phyloP scores from a whole-genome alignment of 2,888 invertebrate genomes.

The Bhutanitis thaidina region DNA sequence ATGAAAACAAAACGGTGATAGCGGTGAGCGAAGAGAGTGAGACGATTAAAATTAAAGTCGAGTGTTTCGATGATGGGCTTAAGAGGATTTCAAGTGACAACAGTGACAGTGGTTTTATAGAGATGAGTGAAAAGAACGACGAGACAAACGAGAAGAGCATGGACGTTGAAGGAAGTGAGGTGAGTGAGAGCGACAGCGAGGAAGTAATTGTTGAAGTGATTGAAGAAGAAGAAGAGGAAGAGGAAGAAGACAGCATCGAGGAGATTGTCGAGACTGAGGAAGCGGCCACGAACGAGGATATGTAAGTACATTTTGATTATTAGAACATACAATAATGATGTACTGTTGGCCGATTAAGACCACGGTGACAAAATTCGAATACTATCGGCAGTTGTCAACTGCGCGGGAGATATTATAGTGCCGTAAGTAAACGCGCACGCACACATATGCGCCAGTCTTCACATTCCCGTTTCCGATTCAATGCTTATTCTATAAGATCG shows the following conservation, averaged over 20 bases:
- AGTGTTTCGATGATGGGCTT: constrained; percentile 43
- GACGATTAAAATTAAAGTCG: constrained; percentile 48
- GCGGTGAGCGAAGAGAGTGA: constrained; percentile 40
- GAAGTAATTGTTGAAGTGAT: constrained; percentile 44
- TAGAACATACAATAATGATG: too few relatives aligned
- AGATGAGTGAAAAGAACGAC: constrained; percentile 58
- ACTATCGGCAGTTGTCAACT: too few relatives aligned
- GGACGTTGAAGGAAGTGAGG: constrained; percentile 34
- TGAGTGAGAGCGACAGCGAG: constrained; percentile 33
- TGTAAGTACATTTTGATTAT: constrained; percentile 17
- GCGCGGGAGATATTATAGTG: too few relatives aligned
- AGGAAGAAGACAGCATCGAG: constrained; percentile 38
- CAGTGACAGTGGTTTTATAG: constrained; percentile 74
- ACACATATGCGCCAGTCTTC: too few relatives aligned
- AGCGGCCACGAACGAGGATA: constrained; percentile 25
- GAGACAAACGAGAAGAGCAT: constrained; percentile 44
- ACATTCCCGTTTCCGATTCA: too few relatives aligned
- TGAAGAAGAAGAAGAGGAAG: constrained; percentile 50
- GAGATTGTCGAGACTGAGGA: constrained; percentile 34
- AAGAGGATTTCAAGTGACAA: constrained; percentile 66
- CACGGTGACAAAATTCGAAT: too few relatives aligned
- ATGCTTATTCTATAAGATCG: too few relatives aligned
- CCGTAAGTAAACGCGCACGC: too few relatives aligned
- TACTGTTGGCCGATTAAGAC: too few relatives aligned
- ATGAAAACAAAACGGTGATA: constrained; percentile 57